Evolutionary conservation across 2,888 invertebrate species (phyloP), one percentile per base, ranked within the genome.

Genomic region (Ophion costatus): DNA sequence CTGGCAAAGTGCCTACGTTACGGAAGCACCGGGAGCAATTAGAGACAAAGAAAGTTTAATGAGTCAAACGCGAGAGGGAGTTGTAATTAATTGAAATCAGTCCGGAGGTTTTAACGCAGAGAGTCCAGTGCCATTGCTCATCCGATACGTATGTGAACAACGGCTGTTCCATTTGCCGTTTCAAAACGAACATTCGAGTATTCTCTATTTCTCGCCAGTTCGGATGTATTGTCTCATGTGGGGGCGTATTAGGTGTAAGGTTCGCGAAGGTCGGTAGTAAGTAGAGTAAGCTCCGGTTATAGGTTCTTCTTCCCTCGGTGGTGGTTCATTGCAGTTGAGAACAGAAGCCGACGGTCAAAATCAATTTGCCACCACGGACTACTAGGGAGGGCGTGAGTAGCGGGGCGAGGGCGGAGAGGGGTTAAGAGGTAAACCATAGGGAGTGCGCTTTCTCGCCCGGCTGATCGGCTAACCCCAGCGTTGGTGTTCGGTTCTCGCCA

Each of bases 391-490:
- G 73, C 74, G 59, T 22, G 61, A 79, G 45, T 45, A 73, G 73
- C 45, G 59, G 61, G 84, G 20, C 22, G 73, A 51, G 69, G 76
- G 81, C 61, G 24, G 74, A 38, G 77, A 70, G 70, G 75, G 81
- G 59, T 70, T 69, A 71, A 77, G 77, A 63, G 70, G 56, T 73
- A 66, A 75, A 74, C 51, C 78, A 63, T 77, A 77, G 51, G 80
- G 71, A 77, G 83, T 84, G 80, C 64, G 83, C 77, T 85, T 84
- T 86, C 87, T 83, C 87, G 78, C 76, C 80, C 75, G 74, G 82
- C 82, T 85, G 84, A 87, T 86, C 86, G 83, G 85, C 88, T 81
- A 85, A 86, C 88, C 87, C 86, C 69, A 82, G 73, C 80, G 86
- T 67, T 79, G 84, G 87, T 87, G 82, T 87, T 87, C 83, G 83